Base-by-base conservation (phyloP, 2,797 vertebrate species). In the Syndactyla subalaris region DNA sequence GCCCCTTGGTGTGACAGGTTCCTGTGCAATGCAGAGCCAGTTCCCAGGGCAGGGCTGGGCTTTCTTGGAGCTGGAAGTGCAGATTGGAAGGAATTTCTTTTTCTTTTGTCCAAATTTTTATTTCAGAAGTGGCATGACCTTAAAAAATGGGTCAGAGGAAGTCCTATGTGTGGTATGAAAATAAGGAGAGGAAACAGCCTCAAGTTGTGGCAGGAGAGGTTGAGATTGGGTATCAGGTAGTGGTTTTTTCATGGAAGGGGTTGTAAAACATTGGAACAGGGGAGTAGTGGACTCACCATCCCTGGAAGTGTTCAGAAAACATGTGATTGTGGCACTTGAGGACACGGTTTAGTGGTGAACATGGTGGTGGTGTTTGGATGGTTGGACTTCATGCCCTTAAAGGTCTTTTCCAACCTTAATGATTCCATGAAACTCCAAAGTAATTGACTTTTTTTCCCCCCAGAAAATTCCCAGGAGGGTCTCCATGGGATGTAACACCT, bases 21-120 rank as follows among this genome's bases (percentile, higher is more conserved):
- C 3, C 39, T n/a, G 58, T 38, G 67, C 79, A 29, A 18, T 0
- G 32, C 0, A 3, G 22, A 58, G 83, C 66, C 84, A 45, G 1
- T 54, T 71, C 67, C 2, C 72, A 23, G 84, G 49, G 62, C 84
- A 83, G 81, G 85, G 63, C 67, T 51, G 78, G 48, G 26, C 30
- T 82, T 38, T 39, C 67, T 6, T 5, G 39, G 68, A 65, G 76
- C 36, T 32, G 7, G 38, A 36, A 62, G 46, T 5, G 51, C 55
- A 59, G 49, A 6, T 74, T 58, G 74, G 74, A 8, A 23, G 48
- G 57, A 16, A 36, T 66, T 84, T 19, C 70, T 61, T 67, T 45
- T 9, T 30, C 7, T 26, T 45, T 21, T 21, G 30, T 32, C 14
- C 5, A 57, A 19, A 0, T 30, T 84, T 83, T 70, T 49, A 26